Conservation (phyloP, 2,113 vertebrate species). For the Sakesphorus luctuosus region DNA sequence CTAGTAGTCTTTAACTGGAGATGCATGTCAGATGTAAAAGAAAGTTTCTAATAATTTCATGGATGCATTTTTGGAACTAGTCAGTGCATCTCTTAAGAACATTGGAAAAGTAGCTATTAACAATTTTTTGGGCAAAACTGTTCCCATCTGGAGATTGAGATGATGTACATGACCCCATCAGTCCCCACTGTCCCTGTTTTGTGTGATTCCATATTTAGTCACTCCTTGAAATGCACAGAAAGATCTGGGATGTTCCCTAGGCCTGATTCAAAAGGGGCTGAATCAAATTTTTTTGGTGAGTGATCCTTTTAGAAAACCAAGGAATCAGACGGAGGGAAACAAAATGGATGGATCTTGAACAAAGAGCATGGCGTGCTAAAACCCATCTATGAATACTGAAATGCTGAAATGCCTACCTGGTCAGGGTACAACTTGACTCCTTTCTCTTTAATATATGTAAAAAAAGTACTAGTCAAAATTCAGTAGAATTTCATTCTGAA, state of each 20-base stretch:
- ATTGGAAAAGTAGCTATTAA: background rate
- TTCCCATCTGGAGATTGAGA: background rate
- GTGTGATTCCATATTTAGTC: background rate
- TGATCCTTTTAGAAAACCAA: background rate
- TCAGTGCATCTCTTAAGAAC: background rate
- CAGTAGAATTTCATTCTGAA: background rate
- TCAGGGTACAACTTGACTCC: background rate
- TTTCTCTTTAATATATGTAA: background rate
- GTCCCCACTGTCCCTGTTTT: background rate
- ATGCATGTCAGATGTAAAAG: background rate
- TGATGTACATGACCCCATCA: background rate
- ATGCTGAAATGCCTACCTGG: background rate
- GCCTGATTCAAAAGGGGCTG: background rate
- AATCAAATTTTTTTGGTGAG: background rate
- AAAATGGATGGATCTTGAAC: background rate
- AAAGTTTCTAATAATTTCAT: background rate
- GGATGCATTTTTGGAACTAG: background rate
- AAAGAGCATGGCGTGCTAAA: background rate
- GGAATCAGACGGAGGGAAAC: background rate
- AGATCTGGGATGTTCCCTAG: background rate
- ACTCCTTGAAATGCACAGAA: background rate
- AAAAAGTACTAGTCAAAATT: background rate
- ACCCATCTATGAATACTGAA: background rate
- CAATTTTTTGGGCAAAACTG: background rate
- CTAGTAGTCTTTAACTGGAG: background rate